Evolutionary conservation across 2,797 vertebrate species (phyloP), one percentile per base, ranked within the genome.

Genomic region (Anas acuta): DNA sequence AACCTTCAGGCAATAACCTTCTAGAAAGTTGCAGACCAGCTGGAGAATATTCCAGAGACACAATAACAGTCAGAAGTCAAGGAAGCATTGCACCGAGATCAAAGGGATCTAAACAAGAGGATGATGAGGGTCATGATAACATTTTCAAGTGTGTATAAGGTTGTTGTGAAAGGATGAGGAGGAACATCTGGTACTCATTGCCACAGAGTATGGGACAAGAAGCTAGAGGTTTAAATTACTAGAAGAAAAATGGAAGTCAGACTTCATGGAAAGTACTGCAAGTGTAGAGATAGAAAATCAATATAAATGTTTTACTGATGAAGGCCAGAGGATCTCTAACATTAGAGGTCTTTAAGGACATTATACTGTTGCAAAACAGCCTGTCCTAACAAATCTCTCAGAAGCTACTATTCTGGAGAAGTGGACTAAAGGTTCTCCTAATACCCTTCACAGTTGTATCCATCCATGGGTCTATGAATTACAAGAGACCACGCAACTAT

Each of bases 321-420:
- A 17, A 82, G 13, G 20, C 10, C 30, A 49, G 6, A 11, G 7
- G 3, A 71, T 82, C 56, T 64, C 69, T 81, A 79, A 54, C 69
- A 74, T 82, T 71, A 65, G 53, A 89, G 73, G 49, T 84, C n/a
- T 71, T 92, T 79, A 64, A 92, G 67, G 61, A 89, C 43, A 77
- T 37, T 6, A 60, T 35, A 57, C 21, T 64, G 9, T 28, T 93
- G 53, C 66, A 91, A 92, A 89, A 16, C 39, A 82, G 35, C 39
- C 43, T 84, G 43, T 93, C 77, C 86, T 87, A 77, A 61, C 6
- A 90, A 60, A 33, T 73, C 20, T 72, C 71, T 92, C 71, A 92
- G 84, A 64, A 95, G 82, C 84, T 19, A 90, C 67, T 95, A 88
- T 76, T 87, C 37, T 60, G 43, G 51, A 51, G 70, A 89, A 92